A percentile compares a stretch with the other conserved stretches of the same genome.
phyloP scores from a whole-genome alignment of 2,888 invertebrate species.

The Acrobasis repandana region DNA sequence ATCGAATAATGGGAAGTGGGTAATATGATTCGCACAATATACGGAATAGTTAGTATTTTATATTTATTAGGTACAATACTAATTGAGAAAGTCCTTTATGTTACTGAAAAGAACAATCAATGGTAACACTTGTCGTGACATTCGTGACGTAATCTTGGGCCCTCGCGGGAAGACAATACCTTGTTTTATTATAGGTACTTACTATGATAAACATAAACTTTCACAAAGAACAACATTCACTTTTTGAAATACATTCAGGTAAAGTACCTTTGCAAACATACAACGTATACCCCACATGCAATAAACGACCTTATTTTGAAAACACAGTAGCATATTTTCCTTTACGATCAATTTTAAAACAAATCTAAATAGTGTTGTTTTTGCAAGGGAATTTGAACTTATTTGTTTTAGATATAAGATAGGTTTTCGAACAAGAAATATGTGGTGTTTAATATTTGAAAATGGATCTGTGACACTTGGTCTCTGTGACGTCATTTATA shows the following conservation, averaged over 20 bases:
- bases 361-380: not conserved
- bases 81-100: too few species aligned
- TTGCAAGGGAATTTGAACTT: constrained; percentile 1
- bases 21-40: too few species aligned
- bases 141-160: too few species aligned
- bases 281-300: not conserved
- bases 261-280: constrained; percentile 14
- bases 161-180: too few species aligned
- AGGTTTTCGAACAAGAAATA: not conserved
- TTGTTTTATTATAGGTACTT: too few species aligned
- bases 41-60: too few species aligned
- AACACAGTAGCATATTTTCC: not conserved
- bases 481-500: not conserved
- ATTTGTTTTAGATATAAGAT: not conserved
- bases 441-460: constrained; percentile 2
- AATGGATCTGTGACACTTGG: constrained; percentile 7
- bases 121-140: too few species aligned
- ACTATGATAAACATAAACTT: not conserved
- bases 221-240: constrained; percentile 13
- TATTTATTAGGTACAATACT: too few species aligned
- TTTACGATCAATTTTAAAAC: not conserved
- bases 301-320: not conserved
- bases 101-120: too few species aligned
- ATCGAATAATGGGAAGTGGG: too few species aligned
- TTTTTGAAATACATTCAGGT: constrained; percentile 6